Conservation (phyloP, 2,797 vertebrate species). For the Thripadectes ignobilis region DNA sequence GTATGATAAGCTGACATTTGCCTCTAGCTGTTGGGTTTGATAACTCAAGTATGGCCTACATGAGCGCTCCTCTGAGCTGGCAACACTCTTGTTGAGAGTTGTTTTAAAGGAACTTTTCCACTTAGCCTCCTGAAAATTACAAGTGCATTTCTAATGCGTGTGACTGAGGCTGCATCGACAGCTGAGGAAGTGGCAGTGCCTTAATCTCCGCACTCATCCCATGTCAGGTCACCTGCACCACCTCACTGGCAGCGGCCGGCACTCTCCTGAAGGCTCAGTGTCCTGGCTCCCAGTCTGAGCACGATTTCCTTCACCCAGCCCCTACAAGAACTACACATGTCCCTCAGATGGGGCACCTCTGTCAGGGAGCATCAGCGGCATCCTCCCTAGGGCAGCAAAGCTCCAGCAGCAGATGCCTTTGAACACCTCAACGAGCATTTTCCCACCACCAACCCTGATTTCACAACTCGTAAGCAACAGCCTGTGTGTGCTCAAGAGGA, state of each 20-base stretch:
- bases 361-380: accelerated
- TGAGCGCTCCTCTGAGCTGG: background rate
- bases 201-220: background rate
- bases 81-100: background rate
- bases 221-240: accelerated
- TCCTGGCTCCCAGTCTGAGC: accelerated
- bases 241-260: accelerated
- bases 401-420: background rate
- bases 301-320: background rate
- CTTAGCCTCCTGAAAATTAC: background rate
- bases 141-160: background rate
- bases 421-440: background rate
- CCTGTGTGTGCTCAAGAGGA: background rate
- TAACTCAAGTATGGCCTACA: slow-evolving; percentile 1
- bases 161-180: background rate
- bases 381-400: background rate
- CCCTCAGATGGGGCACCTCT: accelerated
- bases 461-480: background rate
- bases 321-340: background rate
- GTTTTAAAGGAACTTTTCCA: background rate
- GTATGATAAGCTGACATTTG: slow-evolving; percentile 45
- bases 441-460: background rate
- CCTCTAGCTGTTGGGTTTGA: slow-evolving; percentile 41
- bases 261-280: background rate
- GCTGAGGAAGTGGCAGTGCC: background rate